A percentile compares a stretch with the other conserved stretches of the same genome.
phyloP scores from a whole-genome alignment of 2,888 invertebrate species.

The Archaeoteleia sp. region DNA sequence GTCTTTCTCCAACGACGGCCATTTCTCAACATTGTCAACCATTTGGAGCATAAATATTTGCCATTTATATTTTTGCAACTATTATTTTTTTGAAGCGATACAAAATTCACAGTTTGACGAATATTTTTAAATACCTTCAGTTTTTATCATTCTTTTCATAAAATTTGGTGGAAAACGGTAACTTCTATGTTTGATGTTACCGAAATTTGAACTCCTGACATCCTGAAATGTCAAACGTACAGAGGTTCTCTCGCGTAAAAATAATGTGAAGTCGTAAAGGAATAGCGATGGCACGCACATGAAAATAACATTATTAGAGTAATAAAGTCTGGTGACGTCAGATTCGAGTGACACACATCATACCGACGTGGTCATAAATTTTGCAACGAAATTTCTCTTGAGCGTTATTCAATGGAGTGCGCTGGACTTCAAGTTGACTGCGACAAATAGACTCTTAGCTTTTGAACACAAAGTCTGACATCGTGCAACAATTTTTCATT shows the following conservation, averaged over 20 bases:
- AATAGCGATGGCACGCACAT: conserved; percentile 22
- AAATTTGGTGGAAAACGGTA: background rate
- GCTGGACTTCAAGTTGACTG: background rate
- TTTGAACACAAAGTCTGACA: background rate
- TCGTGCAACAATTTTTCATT: too few relatives aligned
- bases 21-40: too few relatives aligned
- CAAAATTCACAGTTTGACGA: too few relatives aligned
- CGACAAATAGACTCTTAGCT: background rate
- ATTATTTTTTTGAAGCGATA: too few relatives aligned
- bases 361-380: conserved; percentile 16
- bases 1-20: too few relatives aligned
- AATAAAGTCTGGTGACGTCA: conserved; percentile 44
- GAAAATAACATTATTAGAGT: conserved; percentile 50
- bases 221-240: conserved; percentile 25
- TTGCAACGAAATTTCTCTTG: conserved; percentile 7
- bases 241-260: conserved; percentile 29
- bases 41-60: too few relatives aligned
- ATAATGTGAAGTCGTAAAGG: conserved; percentile 30
- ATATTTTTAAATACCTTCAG: too few relatives aligned
- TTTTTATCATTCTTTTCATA: too few relatives aligned
- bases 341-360: conserved; percentile 35
- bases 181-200: conserved; percentile 25
- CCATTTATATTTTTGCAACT: too few relatives aligned
- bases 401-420: conserved; percentile 4
- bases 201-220: conserved; percentile 25